A percentile compares a stretch with the other conserved stretches of the same genome.
Conservation (phyloP, 64 coral and sea anemone species). For the Actinia equina region DNA sequence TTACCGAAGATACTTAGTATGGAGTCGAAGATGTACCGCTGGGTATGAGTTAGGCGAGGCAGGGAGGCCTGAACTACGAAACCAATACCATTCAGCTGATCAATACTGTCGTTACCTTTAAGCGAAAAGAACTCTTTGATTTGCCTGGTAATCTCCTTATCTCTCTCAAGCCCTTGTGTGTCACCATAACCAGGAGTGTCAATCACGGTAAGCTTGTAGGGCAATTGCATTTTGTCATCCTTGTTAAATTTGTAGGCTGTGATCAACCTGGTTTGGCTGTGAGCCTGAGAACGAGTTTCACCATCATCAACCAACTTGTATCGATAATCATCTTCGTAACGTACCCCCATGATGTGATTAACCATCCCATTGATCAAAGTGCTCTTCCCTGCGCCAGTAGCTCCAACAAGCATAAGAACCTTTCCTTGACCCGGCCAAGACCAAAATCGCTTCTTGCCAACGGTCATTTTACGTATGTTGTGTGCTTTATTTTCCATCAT, state of each 20-base stretch:
- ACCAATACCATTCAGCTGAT: slow-evolving; percentile 39
- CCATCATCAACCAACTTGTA: slow-evolving; percentile 22
- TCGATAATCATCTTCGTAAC: slow-evolving; percentile 30
- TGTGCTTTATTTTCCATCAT: neutral
- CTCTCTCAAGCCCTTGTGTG: slow-evolving; percentile 21
- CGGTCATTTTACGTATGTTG: neutral
- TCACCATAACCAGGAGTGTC: slow-evolving; percentile 35
- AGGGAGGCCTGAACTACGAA: slow-evolving; percentile 27
- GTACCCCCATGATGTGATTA: slow-evolving; percentile 19
- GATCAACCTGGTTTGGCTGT: slow-evolving; percentile 28
- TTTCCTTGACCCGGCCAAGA: neutral
- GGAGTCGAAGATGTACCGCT: slow-evolving; percentile 47
- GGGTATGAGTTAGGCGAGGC: slow-evolving; percentile 20
- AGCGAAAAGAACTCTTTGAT: slow-evolving; percentile 40
- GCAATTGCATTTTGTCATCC: neutral
- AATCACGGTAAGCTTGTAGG: slow-evolving; percentile 17
- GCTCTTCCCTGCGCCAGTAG: slow-evolving; percentile 26
- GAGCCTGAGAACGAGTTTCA: neutral
- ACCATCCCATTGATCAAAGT: slow-evolving; percentile 42
- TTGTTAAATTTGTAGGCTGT: slow-evolving; percentile 40
- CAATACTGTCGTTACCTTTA: neutral
- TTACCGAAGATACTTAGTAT: slow-evolving; percentile 45
- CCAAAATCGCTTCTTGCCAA: neutral
- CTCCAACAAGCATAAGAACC: slow-evolving; percentile 21
- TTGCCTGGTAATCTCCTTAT: slow-evolving; percentile 21